A percentile compares a stretch with the other conserved stretches of the same genome.
phyloP scores from a whole-genome alignment of 2,113 vertebrate species.

The Cyanocitta stelleri region DNA sequence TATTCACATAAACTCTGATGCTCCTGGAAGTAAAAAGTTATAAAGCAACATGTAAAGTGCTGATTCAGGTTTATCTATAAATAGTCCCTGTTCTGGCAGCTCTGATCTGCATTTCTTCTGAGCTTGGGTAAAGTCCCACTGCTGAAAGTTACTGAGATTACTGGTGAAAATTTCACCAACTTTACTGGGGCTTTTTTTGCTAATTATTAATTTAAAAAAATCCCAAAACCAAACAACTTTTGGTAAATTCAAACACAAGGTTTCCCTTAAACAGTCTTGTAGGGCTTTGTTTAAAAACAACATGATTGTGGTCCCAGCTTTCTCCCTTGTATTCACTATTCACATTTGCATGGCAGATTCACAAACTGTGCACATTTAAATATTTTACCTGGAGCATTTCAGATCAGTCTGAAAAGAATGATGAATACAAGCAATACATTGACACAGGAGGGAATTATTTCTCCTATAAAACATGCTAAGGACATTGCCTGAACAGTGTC shows the following conservation, averaged over 20 bases:
- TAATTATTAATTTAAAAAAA: not conserved
- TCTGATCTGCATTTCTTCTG: not conserved
- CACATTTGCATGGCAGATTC: not conserved
- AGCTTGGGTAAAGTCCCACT: not conserved
- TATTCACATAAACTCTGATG: constrained; percentile 74
- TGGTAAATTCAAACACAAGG: not conserved
- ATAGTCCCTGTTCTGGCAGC: not conserved
- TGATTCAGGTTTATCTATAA: not conserved
- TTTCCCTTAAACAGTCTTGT: not conserved
- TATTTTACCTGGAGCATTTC: not conserved
- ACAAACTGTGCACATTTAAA: not conserved
- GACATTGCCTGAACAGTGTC: not conserved
- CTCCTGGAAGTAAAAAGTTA: constrained; percentile 56
- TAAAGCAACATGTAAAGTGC: not conserved
- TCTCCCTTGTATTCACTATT: not conserved
- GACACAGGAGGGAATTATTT: not conserved
- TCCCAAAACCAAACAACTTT: not conserved
- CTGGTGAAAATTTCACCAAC: not conserved
- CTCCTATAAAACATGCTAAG: not conserved
- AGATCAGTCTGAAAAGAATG: not conserved
- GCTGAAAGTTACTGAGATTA: not conserved
- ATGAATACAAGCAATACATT: not conserved
- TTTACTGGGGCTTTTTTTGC: not conserved
- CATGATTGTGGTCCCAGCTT: not conserved
- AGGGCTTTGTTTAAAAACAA: not conserved